These are phyloP conservation scores for Calypte anna DNA, from an alignment of 2,113 vertebrate species.

Conservation along the genomic window DNA sequence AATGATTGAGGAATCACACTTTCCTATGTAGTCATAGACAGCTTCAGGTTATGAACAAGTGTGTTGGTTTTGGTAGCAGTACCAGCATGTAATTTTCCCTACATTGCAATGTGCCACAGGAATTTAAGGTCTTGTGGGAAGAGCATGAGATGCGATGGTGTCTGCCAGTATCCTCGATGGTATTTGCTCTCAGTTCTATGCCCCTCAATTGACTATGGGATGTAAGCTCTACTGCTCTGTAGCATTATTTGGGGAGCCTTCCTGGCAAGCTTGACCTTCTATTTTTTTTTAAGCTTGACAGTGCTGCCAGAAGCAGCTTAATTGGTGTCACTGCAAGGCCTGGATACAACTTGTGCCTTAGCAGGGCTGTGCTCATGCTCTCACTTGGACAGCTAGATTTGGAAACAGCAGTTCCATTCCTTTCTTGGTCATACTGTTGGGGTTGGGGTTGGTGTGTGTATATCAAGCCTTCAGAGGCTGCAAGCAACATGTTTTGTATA, in stretches of 20 bases:
- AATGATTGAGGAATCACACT: background rate
- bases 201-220: rapidly evolving
- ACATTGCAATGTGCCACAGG: rapidly evolving
- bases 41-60: background rate
- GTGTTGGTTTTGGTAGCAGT: background rate
- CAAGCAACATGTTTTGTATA: rapidly evolving
- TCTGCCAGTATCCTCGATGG: background rate
- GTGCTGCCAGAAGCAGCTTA: background rate
- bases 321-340: background rate
- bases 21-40: background rate
- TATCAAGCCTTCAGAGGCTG: background rate
- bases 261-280: background rate
- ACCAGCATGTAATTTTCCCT: background rate
- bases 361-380: background rate
- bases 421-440: background rate
- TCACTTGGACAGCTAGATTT: background rate
- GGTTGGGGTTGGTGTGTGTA: background rate
- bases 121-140: background rate
- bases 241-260: background rate
- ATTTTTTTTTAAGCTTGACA: background rate
- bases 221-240: background rate
- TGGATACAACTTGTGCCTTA: background rate
- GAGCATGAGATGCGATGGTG: background rate
- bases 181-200: background rate
- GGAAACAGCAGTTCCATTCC: background rate